These are phyloP conservation scores for Drosophila setosimentum DNA, from an alignment of 2,888 invertebrate genomes.

Conservation along the genomic window DNA sequence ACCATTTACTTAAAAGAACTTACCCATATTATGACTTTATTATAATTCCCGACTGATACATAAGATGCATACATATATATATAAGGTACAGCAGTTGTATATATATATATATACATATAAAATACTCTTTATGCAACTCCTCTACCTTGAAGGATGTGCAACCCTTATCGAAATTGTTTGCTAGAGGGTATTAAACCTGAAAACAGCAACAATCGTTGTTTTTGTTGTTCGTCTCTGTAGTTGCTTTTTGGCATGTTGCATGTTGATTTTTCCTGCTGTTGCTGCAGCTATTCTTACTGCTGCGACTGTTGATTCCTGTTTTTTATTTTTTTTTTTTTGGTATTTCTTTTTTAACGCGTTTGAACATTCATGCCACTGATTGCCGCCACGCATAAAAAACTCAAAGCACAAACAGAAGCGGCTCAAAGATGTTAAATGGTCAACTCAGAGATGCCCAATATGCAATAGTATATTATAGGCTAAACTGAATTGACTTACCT, in stretches of 20 bases:
- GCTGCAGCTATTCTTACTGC: constrained; percentile 26
- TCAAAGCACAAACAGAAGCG: constrained; percentile 16
- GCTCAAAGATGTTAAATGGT: neutral
- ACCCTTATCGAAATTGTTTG: neutral
- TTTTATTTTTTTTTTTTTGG: constrained; percentile 24
- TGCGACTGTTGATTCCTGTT: constrained; percentile 30
- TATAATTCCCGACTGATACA: neutral
- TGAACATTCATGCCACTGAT: constrained; percentile 69
- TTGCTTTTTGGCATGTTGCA: constrained; percentile 56
- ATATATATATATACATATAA: neutral
- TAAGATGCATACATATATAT: neutral
- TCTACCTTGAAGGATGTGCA: neutral
- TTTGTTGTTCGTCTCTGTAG: constrained; percentile 26
- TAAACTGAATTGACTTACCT: neutral
- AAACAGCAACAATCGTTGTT: constrained; percentile 22
- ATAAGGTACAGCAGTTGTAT: neutral
- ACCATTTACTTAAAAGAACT: neutral
- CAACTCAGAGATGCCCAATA: constrained; percentile 11
- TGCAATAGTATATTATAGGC: neutral
- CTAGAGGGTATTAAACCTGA: constrained; percentile 19
- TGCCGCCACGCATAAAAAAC: constrained; percentile 67
- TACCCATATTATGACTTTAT: neutral
- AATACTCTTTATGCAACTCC: fast-evolving
- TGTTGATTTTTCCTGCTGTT: constrained; percentile 65
- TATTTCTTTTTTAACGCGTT: constrained; percentile 42